Percentiles rank a stretch among this genome's conserved stretches.
Conservation (phyloP, 2,797 vertebrate species). For the Melanotaenia parkinsoni region DNA sequence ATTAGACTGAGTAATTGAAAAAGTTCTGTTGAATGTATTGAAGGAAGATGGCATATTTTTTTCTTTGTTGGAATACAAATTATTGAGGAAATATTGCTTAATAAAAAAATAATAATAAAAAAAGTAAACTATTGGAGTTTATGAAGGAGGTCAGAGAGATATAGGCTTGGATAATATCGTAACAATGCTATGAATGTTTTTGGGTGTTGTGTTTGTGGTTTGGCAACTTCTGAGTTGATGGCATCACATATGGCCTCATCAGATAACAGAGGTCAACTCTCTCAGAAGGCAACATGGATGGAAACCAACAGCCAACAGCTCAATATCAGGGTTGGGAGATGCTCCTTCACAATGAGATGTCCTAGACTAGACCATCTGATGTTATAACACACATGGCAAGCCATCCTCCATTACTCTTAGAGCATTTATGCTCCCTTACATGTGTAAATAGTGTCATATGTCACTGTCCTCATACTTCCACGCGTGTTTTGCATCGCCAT, state of each 20-base stretch:
- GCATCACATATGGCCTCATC: background rate
- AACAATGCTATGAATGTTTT: background rate
- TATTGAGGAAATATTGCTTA: background rate
- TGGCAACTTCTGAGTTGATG: background rate
- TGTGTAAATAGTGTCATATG: no score
- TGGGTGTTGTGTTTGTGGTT: no score
- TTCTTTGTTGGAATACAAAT: background rate
- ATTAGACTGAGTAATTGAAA: no score
- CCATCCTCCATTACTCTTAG: background rate
- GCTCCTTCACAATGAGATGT: background rate
- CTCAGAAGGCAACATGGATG: background rate
- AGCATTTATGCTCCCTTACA: no score
- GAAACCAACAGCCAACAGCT: background rate
- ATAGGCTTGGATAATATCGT: background rate
- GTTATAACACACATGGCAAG: background rate
- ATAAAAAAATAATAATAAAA: background rate
- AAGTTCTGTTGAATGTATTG: no score
- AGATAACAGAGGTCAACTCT: background rate
- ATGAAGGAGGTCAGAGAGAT: background rate
- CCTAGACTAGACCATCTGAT: background rate
- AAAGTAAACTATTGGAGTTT: background rate
- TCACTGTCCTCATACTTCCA: no score
- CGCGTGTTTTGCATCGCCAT: no score
- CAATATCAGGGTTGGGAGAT: background rate
- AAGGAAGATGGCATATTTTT: background rate